Conservation (phyloP, 2,113 vertebrate species). For the Syngnathus floridae region DNA sequence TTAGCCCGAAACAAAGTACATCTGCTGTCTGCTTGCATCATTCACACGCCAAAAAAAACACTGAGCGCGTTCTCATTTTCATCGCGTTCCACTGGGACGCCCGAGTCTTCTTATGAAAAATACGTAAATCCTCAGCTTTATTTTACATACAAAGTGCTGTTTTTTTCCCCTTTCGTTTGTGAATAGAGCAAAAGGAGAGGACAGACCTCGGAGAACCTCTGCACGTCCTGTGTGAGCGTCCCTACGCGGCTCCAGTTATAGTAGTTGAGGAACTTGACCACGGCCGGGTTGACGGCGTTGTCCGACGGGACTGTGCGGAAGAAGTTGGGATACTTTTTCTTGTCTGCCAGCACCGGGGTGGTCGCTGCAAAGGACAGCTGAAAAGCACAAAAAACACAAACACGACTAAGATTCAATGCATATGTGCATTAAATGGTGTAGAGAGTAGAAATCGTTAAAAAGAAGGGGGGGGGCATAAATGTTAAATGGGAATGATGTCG, state of each 20-base stretch:
- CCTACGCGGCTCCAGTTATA: conserved; percentile 95
- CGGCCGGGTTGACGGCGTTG: conserved; percentile 96
- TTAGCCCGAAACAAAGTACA: neutral
- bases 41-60: neutral
- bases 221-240: conserved; percentile 95
- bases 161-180: neutral
- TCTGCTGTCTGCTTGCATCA: neutral
- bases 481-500: neutral
- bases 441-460: too few relatives aligned
- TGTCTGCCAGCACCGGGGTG: conserved; percentile 93
- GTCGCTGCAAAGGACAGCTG: conserved; percentile 98
- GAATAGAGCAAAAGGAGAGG: neutral
- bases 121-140: neutral
- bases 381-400: conserved; percentile 38
- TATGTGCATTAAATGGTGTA: too few relatives aligned
- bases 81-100: neutral
- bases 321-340: conserved; percentile 98
- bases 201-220: conserved; percentile 95
- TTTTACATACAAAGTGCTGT: neutral
- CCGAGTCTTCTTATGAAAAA: neutral
- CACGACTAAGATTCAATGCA: too few relatives aligned
- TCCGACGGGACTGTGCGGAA: conserved; percentile 98
- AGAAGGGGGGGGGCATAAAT: too few relatives aligned
- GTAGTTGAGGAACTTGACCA: conserved; percentile 89
- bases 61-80: neutral